Evolutionary conservation across 2,888 invertebrate genomes (phyloP), one percentile per base, ranked within the genome.

Genomic region (Caenorhabditis angaria): DNA sequence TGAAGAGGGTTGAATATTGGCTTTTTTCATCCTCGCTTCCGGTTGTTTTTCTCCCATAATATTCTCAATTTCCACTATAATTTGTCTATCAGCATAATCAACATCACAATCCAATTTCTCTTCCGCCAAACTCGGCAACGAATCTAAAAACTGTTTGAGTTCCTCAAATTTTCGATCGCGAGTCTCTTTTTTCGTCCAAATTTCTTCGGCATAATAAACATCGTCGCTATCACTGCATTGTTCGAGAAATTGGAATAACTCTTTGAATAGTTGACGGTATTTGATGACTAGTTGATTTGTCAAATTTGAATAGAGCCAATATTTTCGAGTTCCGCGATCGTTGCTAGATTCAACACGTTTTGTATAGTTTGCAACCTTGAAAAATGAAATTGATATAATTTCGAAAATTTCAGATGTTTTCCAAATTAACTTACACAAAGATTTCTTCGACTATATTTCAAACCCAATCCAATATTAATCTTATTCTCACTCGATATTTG

Each of bases 391-490:
- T n/a, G n/a, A 61, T 22, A 4, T 51, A 8, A 14, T 51, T 20
- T 61, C 27, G 6, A 51, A 20, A 53, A 91, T 91, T 91, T 35
- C 25, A 65, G 41, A 60, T 51, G 8, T 5, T 24, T 28, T 41
- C 53, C 1, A 60, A 60, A 60, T 50, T 18, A 51, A 48, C 61
- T 50, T 27, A 66, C 54, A n/a, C 68, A 65, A 1, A 70, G 90
- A 81, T 91, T 91, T 24, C 88, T 91, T 87, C 94, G 94, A 75
- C 92, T 94, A 85, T 93, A 93, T 89, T 97, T 97, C 25, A 97
- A 90, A 88, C 95, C 94, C 55, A 97, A 90, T 0, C 97, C 97
- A 29, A 97, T 91, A 88, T 96, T 96, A 20, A 92, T 60, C 48
- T 70, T 68, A 2, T 57, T 63, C 0, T 61, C 63, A 0, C 62